Conservation (phyloP, 53 echinoderm and acorn worm genomes). For the Arbacia lixula region DNA sequence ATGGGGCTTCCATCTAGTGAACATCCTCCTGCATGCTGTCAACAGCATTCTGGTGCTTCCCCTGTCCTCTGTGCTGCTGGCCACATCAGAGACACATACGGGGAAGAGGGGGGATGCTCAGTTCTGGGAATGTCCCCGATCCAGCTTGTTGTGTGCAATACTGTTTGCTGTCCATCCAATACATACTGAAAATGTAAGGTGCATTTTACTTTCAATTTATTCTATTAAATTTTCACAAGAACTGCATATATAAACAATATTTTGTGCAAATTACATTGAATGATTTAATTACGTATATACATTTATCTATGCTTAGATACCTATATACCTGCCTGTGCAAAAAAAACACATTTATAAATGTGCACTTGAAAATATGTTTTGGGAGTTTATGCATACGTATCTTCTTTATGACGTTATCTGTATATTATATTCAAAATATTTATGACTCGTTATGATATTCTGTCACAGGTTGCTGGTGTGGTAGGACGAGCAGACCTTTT, state of each 20-base stretch:
- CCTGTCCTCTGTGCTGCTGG: slow-evolving; percentile 64
- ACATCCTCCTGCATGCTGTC: slow-evolving; percentile 80
- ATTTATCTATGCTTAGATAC: too few relatives aligned
- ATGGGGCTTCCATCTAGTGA: slow-evolving; percentile 79
- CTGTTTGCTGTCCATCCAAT: slow-evolving; percentile 93
- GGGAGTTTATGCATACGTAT: not conserved
- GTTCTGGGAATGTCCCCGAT: slow-evolving; percentile 49
- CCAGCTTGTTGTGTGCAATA: slow-evolving; percentile 81
- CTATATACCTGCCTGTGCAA: not conserved
- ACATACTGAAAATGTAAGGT: slow-evolving; percentile 97
- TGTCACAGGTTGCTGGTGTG: slow-evolving; percentile 82
- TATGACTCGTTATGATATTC: too few relatives aligned
- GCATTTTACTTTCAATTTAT: too few relatives aligned
- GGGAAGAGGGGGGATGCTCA: slow-evolving; percentile 21
- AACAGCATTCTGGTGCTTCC: slow-evolving; percentile 71
- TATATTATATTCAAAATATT: too few relatives aligned
- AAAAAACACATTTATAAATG: not conserved
- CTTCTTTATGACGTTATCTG: not conserved
- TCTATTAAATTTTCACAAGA: too few relatives aligned
- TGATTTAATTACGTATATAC: too few relatives aligned
- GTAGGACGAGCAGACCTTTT: slow-evolving; percentile 96
- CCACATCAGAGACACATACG: not conserved
- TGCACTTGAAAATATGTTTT: not conserved
- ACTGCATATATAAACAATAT: too few relatives aligned
- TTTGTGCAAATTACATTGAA: too few relatives aligned